Percentiles rank a stretch among this genome's conserved stretches.
These are phyloP conservation scores for Daboia siamensis DNA, from an alignment of 2,113 vertebrate genomes.

Conservation along the genomic window DNA sequence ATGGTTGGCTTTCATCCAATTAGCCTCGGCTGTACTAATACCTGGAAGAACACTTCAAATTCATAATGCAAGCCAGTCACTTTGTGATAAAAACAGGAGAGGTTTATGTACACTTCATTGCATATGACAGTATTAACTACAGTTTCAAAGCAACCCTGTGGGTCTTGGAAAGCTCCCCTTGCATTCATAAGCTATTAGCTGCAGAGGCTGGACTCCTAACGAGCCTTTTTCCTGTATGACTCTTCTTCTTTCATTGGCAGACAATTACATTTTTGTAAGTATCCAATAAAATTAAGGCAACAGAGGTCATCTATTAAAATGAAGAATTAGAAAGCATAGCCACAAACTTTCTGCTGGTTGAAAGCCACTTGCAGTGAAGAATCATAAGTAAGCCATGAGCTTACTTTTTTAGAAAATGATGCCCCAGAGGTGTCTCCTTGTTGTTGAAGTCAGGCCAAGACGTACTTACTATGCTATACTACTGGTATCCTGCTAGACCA, in stretches of 20 bases:
- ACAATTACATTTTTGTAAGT: slow-evolving; percentile 28
- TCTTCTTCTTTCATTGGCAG: slow-evolving; percentile 11
- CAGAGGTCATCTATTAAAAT: slow-evolving; percentile 15
- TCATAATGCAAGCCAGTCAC: slow-evolving; percentile 36
- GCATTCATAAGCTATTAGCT: slow-evolving; percentile 26
- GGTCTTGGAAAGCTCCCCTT: slow-evolving; percentile 28
- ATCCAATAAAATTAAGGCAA: slow-evolving; percentile 9
- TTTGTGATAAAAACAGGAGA: slow-evolving; percentile 39
- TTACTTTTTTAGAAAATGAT: slow-evolving; percentile 14
- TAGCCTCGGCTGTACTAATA: slow-evolving; percentile 44
- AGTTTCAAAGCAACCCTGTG: slow-evolving; percentile 22
- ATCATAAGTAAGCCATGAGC: slow-evolving; percentile 1
- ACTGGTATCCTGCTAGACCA: background rate
- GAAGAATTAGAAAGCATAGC: slow-evolving; percentile 22
- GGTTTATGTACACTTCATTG: slow-evolving; percentile 26
- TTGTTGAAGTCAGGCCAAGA: background rate
- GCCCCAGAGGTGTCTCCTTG: background rate
- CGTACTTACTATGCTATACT: background rate
- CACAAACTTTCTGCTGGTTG: slow-evolving; percentile 7
- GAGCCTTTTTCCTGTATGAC: slow-evolving; percentile 1
- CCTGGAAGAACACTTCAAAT: slow-evolving; percentile 25
- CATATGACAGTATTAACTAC: slow-evolving; percentile 6
- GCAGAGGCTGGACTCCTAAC: background rate
- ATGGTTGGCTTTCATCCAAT: slow-evolving; percentile 36
- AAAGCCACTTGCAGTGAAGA: slow-evolving; percentile 14